A percentile compares a stretch with the other conserved stretches of the same genome.
These are phyloP conservation scores for Pantherophis vulpinus DNA, from an alignment of 2,797 vertebrate species.

Conservation along the genomic window DNA sequence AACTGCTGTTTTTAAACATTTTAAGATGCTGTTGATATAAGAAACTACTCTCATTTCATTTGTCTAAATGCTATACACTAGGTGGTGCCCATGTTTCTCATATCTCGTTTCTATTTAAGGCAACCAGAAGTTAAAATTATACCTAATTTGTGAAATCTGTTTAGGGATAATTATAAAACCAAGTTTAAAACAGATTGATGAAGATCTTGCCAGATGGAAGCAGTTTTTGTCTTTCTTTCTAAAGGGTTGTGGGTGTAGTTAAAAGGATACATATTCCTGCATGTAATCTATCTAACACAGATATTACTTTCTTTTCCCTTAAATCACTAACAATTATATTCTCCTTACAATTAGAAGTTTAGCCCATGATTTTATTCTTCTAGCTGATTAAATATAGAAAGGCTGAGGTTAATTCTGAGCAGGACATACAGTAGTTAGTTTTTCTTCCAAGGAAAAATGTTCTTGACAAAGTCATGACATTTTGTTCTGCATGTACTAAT, in stretches of 20 bases:
- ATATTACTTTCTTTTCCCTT: constrained; percentile 2
- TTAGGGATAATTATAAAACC: constrained; percentile 31
- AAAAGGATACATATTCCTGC: constrained; percentile 12
- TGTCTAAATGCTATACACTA: neutral
- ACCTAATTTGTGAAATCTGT: constrained; percentile 26
- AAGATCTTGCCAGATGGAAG: constrained; percentile 24
- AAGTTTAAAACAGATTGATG: constrained; percentile 31
- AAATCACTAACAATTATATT: neutral
- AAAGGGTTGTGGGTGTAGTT: neutral
- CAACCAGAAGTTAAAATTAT: constrained; percentile 21
- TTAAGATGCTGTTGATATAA: neutral
- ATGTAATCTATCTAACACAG: neutral
- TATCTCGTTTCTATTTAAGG: constrained; percentile 5
- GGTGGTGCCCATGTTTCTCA: neutral
- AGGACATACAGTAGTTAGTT: neutral
- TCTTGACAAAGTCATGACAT: neutral
- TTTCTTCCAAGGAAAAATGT: neutral
- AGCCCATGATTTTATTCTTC: neutral
- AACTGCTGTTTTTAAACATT: accelerated
- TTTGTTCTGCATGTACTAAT: neutral
- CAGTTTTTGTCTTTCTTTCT: neutral
- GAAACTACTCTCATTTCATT: neutral
- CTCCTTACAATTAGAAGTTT: neutral
- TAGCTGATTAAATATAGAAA: constrained; percentile 28
- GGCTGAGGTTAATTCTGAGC: constrained; percentile 2